A percentile compares a stretch with the other conserved stretches of the same genome.
These are phyloP conservation scores for Sarotherodon lohbergeri DNA, from an alignment of 2,113 vertebrate species.

Conservation along the genomic window DNA sequence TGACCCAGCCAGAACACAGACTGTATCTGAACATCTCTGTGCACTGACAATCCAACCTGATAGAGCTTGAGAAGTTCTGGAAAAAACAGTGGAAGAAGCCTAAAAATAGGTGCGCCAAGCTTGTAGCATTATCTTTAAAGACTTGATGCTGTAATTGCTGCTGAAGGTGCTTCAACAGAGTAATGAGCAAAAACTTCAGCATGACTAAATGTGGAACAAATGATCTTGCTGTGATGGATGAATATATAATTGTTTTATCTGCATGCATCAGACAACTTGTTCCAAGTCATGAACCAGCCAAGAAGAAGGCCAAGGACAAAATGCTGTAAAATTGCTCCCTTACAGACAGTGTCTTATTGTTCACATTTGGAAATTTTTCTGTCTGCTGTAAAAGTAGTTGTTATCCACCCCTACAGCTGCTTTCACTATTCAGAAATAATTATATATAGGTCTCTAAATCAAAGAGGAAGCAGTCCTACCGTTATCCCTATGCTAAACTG, in stretches of 20 bases:
- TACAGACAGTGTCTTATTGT: background rate
- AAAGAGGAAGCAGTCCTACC: background rate
- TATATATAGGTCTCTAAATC: background rate
- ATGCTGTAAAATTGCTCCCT: background rate
- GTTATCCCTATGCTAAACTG: background rate
- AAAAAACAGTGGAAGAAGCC: background rate
- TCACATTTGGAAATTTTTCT: background rate
- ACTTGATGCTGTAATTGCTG: background rate
- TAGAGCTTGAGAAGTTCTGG: background rate
- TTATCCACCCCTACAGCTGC: background rate
- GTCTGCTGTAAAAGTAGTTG: background rate
- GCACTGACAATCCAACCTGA: background rate
- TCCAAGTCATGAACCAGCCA: background rate
- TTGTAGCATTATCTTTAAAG: background rate
- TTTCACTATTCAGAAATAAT: background rate
- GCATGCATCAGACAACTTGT: background rate
- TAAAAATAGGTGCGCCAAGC: accelerated
- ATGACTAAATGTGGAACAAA: background rate
- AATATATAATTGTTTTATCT: background rate
- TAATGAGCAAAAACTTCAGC: background rate
- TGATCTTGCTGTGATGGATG: background rate
- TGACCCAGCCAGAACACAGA: background rate
- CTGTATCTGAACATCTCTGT: background rate
- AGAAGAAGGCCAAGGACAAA: background rate
- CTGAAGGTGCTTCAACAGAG: background rate